phyloP scores from a whole-genome alignment of 2,888 invertebrate genomes.

The Microplitis manilae region DNA sequence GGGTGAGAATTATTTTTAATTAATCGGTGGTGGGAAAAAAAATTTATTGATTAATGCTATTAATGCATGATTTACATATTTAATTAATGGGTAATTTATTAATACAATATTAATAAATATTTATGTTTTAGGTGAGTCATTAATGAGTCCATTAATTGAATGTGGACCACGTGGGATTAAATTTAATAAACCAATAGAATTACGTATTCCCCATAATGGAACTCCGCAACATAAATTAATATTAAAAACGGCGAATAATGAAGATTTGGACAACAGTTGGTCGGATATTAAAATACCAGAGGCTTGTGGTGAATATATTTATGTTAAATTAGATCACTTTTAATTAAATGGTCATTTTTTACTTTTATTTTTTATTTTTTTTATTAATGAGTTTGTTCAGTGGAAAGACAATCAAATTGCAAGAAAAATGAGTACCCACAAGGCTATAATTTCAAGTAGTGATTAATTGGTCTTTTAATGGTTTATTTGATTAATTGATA shows the following conservation, averaged over 20 bases:
- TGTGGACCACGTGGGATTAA: slow-evolving; percentile 95
- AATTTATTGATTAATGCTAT: no score
- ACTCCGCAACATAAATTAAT: slow-evolving; percentile 84
- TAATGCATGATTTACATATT: no score
- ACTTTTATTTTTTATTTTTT: not conserved
- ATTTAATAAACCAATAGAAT: slow-evolving; percentile 90
- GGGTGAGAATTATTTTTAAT: slow-evolving; percentile 58
- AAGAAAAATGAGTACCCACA: not conserved
- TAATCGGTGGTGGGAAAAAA: slow-evolving; percentile 41
- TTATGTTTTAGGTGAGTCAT: slow-evolving; percentile 84
- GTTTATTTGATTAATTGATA: no score
- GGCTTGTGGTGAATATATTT: slow-evolving; percentile 88
- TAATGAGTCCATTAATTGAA: slow-evolving; percentile 95
- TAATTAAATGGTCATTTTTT: slow-evolving; percentile 65
- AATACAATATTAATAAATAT: not conserved
- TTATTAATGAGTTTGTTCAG: not conserved
- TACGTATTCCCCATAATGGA: slow-evolving; percentile 90
- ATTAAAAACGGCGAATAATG: slow-evolving; percentile 86
- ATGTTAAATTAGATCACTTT: slow-evolving; percentile 94
- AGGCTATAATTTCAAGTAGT: not conserved
- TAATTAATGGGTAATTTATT: no score
- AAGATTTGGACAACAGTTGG: slow-evolving; percentile 88
- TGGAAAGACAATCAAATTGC: not conserved
- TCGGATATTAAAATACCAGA: slow-evolving; percentile 89
- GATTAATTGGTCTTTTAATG: no score